Evolutionary conservation across 1,140 invertebrate genomes (phyloP).

Genomic region (Mizuhopecten yessoensis): DNA sequence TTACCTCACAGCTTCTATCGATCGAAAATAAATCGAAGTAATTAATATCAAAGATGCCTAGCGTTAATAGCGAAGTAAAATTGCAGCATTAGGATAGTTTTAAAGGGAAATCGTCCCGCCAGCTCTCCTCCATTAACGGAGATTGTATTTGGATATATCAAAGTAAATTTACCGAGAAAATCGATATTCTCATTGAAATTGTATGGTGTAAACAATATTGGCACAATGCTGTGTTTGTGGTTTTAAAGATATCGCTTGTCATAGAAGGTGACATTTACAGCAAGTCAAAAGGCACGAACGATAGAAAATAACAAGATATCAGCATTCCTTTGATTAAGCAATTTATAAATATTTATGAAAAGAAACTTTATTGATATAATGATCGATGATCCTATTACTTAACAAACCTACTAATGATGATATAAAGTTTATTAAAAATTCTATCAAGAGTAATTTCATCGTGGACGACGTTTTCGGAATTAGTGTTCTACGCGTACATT

Average conservation of each 20-base stretch:
- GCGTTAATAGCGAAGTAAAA: not conserved
- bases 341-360: no score
- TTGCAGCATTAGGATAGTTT: not conserved
- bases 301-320: not conserved
- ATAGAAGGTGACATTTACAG: not conserved
- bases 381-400: not conserved
- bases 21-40: not conserved
- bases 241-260: not conserved
- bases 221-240: not conserved
- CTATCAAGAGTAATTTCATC: not conserved
- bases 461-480: no score
- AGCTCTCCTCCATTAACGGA: not conserved
- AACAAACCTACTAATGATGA: not conserved
- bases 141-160: conserved; percentile 8
- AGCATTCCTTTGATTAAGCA: not conserved
- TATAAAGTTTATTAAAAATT: not conserved
- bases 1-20: not conserved
- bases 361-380: not conserved
- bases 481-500: no score
- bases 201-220: not conserved
- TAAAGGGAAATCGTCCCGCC: not conserved
- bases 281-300: not conserved
- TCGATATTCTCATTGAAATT: conserved; percentile 7
- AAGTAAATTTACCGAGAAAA: not conserved
- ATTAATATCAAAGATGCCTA: conserved; percentile 3